Base-by-base conservation (phyloP, 1,140 invertebrate species). In the Triops longicaudatus region DNA sequence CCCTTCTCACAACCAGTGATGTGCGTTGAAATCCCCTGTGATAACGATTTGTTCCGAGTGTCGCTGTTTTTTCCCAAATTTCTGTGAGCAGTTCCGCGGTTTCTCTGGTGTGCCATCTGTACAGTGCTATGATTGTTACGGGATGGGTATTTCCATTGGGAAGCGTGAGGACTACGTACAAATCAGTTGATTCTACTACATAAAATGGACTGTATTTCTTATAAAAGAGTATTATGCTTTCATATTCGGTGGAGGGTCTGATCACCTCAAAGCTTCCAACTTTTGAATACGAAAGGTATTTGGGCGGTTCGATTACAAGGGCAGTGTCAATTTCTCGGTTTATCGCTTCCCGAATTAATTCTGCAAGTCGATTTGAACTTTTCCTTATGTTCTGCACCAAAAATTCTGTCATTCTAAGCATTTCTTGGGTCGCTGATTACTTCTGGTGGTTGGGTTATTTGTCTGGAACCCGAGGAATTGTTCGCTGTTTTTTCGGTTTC, bases 11-110 rank as follows among this genome's bases (percentile, higher is more conserved):
- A 37, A 41, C 74, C 74, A 75, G 37, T 75, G 74, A 41, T 75
- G 74, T 12, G 74, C 74, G 37, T 75, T 75, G 28, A 75, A 75
- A 44, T 75, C 74, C 17, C 74, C 27, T 44, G 74, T 75, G 28
- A 31, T 43, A 28, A 42, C 44, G 17, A 75, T 31, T 41, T 50
- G 44, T 12, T 50, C 44, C 14, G 44, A 50, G 44, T 50, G 44
- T 22, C 44, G 9, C 9, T 50, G 44, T 50, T 50, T 50, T 50
- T 14, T 22, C 44, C n/a, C 12, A 50, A 50, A 50, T 50, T 22
- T 50, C 44, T 22, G 44, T 22, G 44, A 11, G 44, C 44, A 50
- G 44, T 50, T 50, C n/a, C 44, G n/a, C 4, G 44, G 44, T 50
- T 2, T 50, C 44, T 50, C 5, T 50, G 12, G 44, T 50, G 31